Evolutionary conservation across 1,140 invertebrate genomes (phyloP).

Genomic region (Drosophila equinoxialis): DNA sequence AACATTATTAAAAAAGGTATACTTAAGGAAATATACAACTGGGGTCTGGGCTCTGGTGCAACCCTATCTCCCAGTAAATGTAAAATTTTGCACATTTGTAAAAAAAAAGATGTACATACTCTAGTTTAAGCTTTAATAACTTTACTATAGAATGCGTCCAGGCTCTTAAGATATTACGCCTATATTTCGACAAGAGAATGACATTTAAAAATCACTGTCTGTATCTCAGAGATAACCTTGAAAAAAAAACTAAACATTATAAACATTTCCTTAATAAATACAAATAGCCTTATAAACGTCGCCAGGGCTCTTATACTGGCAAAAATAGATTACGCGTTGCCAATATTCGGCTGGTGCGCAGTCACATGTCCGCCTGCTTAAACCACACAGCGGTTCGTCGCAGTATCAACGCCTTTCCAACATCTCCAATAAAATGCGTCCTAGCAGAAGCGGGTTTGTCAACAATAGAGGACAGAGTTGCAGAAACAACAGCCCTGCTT

Average conservation of each 20-base stretch:
- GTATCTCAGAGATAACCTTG: too few species aligned
- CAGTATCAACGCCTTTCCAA: conserved; percentile 5
- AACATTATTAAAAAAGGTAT: not conserved
- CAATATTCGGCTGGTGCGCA: too few species aligned
- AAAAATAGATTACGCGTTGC: conserved; percentile 10
- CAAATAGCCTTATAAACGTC: conserved; percentile 4
- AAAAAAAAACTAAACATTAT: too few species aligned
- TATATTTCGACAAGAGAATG: conserved; percentile 21
- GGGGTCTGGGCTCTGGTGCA: conserved; percentile 1
- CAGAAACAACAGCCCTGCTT: conserved; percentile 15
- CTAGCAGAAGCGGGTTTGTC: conserved; percentile 16
- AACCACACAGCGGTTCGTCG: conserved; percentile 3
- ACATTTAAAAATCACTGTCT: not conserved
- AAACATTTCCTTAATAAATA: conserved; percentile 15
- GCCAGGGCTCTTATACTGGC: not conserved
- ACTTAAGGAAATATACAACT: conserved; percentile 10
- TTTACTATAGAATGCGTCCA: conserved; percentile 15
- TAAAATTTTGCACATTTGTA: conserved; percentile 14
- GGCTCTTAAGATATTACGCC: conserved; percentile 9
- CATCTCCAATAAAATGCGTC: conserved; percentile 1
- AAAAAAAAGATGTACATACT: conserved; percentile 10
- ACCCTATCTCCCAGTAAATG: not conserved
- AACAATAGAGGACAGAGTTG: conserved; percentile 22
- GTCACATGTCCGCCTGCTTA: conserved; percentile 4
- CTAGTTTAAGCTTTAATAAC: conserved; percentile 13